Evolutionary conservation across 2,888 invertebrate genomes (phyloP).

Genomic region (Xanthia icteritia): DNA sequence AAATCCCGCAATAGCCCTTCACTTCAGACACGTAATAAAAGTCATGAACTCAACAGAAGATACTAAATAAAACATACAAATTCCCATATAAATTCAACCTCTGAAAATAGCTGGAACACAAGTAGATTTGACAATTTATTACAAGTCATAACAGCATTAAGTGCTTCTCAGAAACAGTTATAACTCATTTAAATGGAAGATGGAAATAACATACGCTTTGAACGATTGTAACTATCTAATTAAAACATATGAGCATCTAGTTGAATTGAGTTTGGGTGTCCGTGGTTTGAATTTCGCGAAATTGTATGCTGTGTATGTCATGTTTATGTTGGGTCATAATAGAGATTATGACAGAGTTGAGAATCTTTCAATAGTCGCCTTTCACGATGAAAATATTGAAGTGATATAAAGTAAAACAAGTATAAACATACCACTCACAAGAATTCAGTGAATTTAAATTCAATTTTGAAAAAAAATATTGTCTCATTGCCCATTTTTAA

Average conservation of each 20-base stretch:
- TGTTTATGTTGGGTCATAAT: neutral
- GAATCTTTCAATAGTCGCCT: neutral
- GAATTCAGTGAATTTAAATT: neutral
- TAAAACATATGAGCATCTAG: constrained; percentile 65
- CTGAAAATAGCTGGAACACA: constrained; percentile 56
- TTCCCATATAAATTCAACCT: constrained; percentile 49
- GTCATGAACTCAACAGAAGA: constrained; percentile 38
- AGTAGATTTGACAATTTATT: constrained; percentile 67
- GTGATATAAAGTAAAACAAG: neutral
- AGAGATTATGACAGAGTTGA: neutral
- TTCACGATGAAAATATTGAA: neutral
- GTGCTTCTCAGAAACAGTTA: constrained; percentile 75
- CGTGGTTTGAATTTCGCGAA: constrained; percentile 42
- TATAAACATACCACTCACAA: neutral
- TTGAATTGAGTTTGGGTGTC: constrained; percentile 34
- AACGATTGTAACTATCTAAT: constrained; percentile 75
- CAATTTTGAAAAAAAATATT: neutral
- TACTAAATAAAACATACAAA: constrained; percentile 56
- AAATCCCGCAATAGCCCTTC: constrained; percentile 38
- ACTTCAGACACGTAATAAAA: constrained; percentile 57
- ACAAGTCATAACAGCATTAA: constrained; percentile 64
- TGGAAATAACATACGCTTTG: constrained; percentile 69
- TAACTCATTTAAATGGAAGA: constrained; percentile 78
- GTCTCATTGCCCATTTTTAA: neutral
- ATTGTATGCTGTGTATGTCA: neutral